Percentiles rank a stretch among this genome's conserved stretches.
Evolutionary conservation across 2,888 invertebrate species (phyloP).

Genomic region (Melipona beecheii): DNA sequence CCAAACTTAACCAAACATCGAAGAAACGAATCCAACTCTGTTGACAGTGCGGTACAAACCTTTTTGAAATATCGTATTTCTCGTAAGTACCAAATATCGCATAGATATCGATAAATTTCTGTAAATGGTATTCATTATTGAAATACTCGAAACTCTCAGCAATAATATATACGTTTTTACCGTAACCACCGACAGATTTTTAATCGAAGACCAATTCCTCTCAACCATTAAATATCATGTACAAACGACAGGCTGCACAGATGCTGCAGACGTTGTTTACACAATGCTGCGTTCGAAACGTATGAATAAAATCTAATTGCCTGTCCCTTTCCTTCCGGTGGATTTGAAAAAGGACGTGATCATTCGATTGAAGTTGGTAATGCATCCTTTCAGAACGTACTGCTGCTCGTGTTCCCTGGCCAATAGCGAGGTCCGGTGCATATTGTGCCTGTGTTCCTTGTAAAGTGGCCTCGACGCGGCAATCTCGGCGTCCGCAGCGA

Average conservation of each 20-base stretch:
- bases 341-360: slow-evolving; percentile 3
- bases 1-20: neutral
- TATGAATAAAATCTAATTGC: neutral
- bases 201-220: neutral
- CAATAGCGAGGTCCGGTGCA: slow-evolving; percentile 35
- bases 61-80: slow-evolving; percentile 33
- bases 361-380: neutral
- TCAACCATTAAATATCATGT: neutral
- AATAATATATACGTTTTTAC: neutral
- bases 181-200: slow-evolving; percentile 10
- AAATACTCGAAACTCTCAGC: slow-evolving; percentile 17
- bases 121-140: slow-evolving; percentile 43
- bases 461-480: slow-evolving; percentile 67
- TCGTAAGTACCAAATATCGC: slow-evolving; percentile 24
- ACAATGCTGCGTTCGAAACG: neutral
- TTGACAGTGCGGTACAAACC: slow-evolving; percentile 38
- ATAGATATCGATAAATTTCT: slow-evolving; percentile 45
- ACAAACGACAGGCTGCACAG: neutral
- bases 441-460: slow-evolving; percentile 38
- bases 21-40: neutral
- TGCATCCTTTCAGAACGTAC: slow-evolving; percentile 34
- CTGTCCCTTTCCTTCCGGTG: neutral
- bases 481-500: slow-evolving; percentile 69
- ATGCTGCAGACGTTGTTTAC: slow-evolving; percentile 26
- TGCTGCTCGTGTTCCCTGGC: slow-evolving; percentile 1